Evolutionary conservation across 2,113 vertebrate species (phyloP), one percentile per base, ranked within the genome.

Genomic region (Sclerurus mexicanus): DNA sequence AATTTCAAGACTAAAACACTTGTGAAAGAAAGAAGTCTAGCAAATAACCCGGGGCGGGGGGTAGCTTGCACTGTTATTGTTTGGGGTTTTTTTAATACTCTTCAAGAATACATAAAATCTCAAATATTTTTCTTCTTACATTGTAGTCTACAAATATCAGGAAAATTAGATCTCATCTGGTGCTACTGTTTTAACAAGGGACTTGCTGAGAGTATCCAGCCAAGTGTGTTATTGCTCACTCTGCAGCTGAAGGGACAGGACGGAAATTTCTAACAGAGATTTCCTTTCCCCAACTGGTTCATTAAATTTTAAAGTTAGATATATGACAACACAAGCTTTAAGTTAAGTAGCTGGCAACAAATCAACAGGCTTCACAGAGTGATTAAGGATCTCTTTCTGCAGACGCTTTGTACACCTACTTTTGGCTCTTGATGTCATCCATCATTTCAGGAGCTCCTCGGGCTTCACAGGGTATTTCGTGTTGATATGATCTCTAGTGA

Each of bases 271-370:
- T 63, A 86, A 49, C 9, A 63, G 56, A 83, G 30, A 81, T 90
- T 77, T 92, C 80, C 83, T 67, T 81, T 68, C 80, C 75, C 64
- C 60, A 81, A 75, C 55, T 25, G 33, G 30, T 40, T 86, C 73
- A n/a, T 93, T 85, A 74, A 73, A 80, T 69, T 56, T 93, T 94
- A 58, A 93, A 85, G 72, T 88, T 35, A 81, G 72, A 84, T 82
- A 60, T 59, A 64, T 44, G 85, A 52, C 58, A 89, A 82, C 56
- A 72, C 14, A 56, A 93, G 47, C 64, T 90, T 84, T 84, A 86
- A 73, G 62, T 90, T 87, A 82, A 93, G 76, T 30, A 71, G 52
- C 27, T 64, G 58, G 81, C 87, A 89, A 92, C 76, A 89, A 96
- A 93, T 85, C 89, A 94, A 89, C 81, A 64, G 62, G 39, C 81